Conservation (phyloP, 1,140 invertebrate genomes). For the Oryzaephilus surinamensis region DNA sequence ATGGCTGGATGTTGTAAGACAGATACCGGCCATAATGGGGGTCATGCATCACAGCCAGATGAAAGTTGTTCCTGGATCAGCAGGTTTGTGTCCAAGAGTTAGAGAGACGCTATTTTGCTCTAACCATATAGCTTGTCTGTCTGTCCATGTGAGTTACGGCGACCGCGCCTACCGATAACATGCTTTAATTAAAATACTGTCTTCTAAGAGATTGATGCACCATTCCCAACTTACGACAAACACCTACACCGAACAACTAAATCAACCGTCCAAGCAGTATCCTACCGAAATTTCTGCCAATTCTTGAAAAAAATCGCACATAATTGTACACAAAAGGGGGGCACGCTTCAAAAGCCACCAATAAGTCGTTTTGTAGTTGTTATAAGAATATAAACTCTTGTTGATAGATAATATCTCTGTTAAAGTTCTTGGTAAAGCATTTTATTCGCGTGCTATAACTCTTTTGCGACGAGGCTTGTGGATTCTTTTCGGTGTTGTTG, state of each 20-base stretch:
- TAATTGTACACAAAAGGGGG: constrained; percentile 4
- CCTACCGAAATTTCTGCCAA: neutral
- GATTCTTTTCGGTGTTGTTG: no score
- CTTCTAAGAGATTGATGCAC: constrained; percentile 33
- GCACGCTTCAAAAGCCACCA: constrained; percentile 10
- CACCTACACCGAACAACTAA: neutral
- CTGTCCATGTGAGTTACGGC: constrained; percentile 34
- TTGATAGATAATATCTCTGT: no score
- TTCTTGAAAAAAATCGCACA: neutral
- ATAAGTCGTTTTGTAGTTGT: no score
- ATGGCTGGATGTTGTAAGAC: constrained; percentile 17
- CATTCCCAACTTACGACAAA: constrained; percentile 5
- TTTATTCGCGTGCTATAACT: constrained; percentile 16
- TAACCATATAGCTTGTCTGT: constrained; percentile 28
- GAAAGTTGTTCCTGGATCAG: constrained; percentile 39
- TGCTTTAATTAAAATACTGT: constrained; percentile 39
- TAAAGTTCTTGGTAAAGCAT: constrained; percentile 12
- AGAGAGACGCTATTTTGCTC: constrained; percentile 19
- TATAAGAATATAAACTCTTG: no score
- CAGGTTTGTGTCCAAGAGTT: constrained; percentile 36
- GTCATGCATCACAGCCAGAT: constrained; percentile 37
- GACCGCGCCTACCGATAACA: constrained; percentile 38
- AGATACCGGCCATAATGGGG: constrained; percentile 28
- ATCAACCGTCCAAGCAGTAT: neutral
- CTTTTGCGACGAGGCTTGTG: no score